Evolutionary conservation across 2,113 vertebrate species (phyloP), one percentile per base, ranked within the genome.

Genomic region (Barbus barbus): DNA sequence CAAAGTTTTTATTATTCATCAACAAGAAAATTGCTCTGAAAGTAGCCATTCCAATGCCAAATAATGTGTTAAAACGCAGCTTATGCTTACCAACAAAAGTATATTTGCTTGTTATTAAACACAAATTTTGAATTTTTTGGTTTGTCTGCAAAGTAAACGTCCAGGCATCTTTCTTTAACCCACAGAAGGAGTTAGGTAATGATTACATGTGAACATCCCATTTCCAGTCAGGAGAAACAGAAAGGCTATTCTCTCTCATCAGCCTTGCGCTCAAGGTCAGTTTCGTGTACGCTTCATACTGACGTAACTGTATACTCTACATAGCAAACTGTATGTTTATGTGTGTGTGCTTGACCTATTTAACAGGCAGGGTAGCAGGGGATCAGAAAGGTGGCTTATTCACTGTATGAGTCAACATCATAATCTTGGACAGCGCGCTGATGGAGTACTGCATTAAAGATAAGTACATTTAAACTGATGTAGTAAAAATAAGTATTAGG

Each of bases 211-310:
- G 77, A 82, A 81, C 41, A 65, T 84, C 82, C 83, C 53, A 58
- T 78, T 86, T 86, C 82, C 78, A 86, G 61, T 84, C 84, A 86
- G 78, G 63, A 84, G 87, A 78, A 88, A 88, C 87, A 88, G 82
- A 86, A 83, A 65, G 26, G 72, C 78, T 46, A 84, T 88, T 86
- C 72, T 86, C 82, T 86, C 31, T 86, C 63, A 86, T 82, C 87
- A 83, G 78, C 72, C 82, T 73, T 60, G 36, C 41, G 72, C 84
- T 86, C 87, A 88, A 88, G 84, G 84, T 88, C 87, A 88, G 87
- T 86, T 88, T 84, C 78, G 33, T 84, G 78, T 83, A 74, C 41
- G 44, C 87, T 88, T 88, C 82, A 78, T 78, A 78, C 41, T 88
- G 87, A 88, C 87, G 84, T 88, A 77, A 89, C 9, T 61, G 76